Conservation (phyloP, 2,888 invertebrate species). For the Drosophila fungiperda region DNA sequence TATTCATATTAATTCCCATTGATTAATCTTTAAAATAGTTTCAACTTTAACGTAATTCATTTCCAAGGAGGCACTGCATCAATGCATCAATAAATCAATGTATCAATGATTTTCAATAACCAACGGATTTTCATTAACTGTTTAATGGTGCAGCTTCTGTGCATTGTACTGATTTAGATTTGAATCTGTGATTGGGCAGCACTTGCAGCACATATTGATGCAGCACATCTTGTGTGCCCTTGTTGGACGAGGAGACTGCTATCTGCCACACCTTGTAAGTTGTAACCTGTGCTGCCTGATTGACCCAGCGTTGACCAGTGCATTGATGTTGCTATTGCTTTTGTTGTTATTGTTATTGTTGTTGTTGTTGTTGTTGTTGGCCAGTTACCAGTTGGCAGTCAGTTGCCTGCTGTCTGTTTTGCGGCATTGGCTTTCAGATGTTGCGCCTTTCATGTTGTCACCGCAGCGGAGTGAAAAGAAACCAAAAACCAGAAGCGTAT, state of each 20-base stretch:
- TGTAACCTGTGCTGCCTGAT: conserved; percentile 52
- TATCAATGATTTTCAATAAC: not conserved
- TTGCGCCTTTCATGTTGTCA: conserved; percentile 72
- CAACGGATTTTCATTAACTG: not conserved
- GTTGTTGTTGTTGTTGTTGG: conserved; percentile 15
- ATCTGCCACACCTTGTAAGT: conserved; percentile 2
- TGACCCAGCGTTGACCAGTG: conserved; percentile 55
- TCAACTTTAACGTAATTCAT: too few species aligned
- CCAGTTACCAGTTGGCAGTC: conserved; percentile 6
- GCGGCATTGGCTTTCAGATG: conserved; percentile 70
- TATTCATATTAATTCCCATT: not conserved
- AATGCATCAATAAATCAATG: not conserved
- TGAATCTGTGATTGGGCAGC: conserved; percentile 1
- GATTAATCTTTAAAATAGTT: too few species aligned
- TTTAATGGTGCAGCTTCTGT: conserved; percentile 1
- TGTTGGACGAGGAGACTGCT: not conserved
- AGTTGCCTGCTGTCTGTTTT: conserved; percentile 44
- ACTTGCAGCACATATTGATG: not conserved
- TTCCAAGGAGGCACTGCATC: too few species aligned
- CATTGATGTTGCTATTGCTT: conserved; percentile 38
- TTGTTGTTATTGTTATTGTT: conserved; percentile 14
- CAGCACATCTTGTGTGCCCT: not conserved
- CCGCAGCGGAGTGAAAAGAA: conserved; percentile 73
- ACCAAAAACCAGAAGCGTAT: conserved; percentile 84
- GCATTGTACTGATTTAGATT: conserved; percentile 5